Base-by-base conservation (phyloP, 2,888 invertebrate species). In the Thereva nobilitata region DNA sequence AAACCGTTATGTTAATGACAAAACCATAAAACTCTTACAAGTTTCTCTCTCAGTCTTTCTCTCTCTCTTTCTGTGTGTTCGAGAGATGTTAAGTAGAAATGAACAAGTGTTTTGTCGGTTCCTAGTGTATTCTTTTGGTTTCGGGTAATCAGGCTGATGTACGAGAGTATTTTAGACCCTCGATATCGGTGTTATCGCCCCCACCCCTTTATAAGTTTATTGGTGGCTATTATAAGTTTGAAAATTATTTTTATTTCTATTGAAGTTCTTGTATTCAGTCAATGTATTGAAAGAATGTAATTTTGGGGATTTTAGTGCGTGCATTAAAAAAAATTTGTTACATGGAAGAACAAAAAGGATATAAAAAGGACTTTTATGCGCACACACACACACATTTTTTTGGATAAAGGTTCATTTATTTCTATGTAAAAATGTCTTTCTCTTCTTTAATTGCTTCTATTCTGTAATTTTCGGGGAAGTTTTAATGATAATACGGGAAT, bases 1-100 rank as follows among this genome's bases (percentile, higher is more conserved):
- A 59, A 59, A 59, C 37, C 57, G 45, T 59, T 59, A 59, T 47
- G 57, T 59, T 59, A 59, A 59, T 47, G 47, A 47, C 47, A 35
- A 12, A 23, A n/a, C 57, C 47, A 59, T 59, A 59, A 59, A 59
- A 38, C 57, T 59, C 47, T 59, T 47, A 59, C 57, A 59, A 47
- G 57, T 59, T 47, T 59, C 10, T 47, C n/a, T 23, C 23, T 23
- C 23, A 23, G 23, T 23, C 23, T 23, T 2, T 23, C 23, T 23
- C 23, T 1, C 23, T 23, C 23, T 23, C 23, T 23, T 23, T n/a
- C n/a, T n/a, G n/a, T n/a, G 1, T 23, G 23, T 23, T 12, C 45
- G 57, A 1, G 47, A 47, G 57, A 47, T 59, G 45, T 59, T 59
- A 59, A 59, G 45, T 59, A 59, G 47, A 44, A 47, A 59, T 59